Base-by-base conservation (phyloP, 1,140 invertebrate species). In the Delia radicum region DNA sequence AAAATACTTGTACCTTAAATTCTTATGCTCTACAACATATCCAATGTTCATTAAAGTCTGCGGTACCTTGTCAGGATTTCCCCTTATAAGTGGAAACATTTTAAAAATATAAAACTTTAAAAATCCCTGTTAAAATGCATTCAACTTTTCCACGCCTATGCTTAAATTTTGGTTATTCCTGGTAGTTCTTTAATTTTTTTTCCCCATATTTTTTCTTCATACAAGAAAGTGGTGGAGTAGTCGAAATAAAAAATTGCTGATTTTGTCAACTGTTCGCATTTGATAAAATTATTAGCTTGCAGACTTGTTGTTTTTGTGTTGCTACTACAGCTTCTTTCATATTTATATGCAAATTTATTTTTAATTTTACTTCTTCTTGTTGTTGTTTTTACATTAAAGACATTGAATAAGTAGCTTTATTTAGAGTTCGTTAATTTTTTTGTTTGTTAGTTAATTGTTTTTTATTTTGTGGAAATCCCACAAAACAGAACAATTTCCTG, bases 281-380 rank as follows among this genome's bases (percentile, higher is more conserved):
- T 84, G 82, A 84, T 84, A 84, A 84, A 84, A 84, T 84, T 84
- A 84, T 84, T 84, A 84, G 81, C 81, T 73, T 73, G 42, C 33
- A 76, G 21, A 67, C 65, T 55, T 48, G 74, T 71, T 71, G 65
- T 48, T 15, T 37, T 72, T 48, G 46, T 71, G 42, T 48, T 67
- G 46, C 67, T 72, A 15, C 48, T 61, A 62, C 26, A 8, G 28
- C n/a, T 69, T 61, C 67, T 77, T 75, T 74, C 73, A 42, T 65
- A 77, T 77, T 77, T 72, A 73, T 72, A 77, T 77, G 76, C 74
- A 77, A 77, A 77, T 77, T 77, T 69, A 28, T 69, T 76, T 77
- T 77, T 77, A 77, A 77, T 77, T 77, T 67, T 21, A 29, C 15
- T 31, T 29, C 37, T 75, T 63, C n/a, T 29, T 33, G 18, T 73